phyloP scores from a whole-genome alignment of 2,888 invertebrate genomes.

The Erpobdella octoculata region DNA sequence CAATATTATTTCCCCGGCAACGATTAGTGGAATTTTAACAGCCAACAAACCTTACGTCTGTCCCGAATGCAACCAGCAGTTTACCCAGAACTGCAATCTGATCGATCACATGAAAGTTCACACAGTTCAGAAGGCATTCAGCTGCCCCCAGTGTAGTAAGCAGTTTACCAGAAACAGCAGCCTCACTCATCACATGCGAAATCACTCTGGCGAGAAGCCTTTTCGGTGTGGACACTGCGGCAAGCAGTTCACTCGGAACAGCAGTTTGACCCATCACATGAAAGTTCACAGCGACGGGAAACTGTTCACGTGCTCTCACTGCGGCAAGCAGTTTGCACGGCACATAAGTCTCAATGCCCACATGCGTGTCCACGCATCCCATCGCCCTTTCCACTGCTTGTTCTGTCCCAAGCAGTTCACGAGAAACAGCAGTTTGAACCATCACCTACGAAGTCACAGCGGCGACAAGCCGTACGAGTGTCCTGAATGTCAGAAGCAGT shows the following conservation, averaged over 20 bases:
- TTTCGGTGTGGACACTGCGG: slow-evolving; percentile 25
- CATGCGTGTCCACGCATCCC: slow-evolving; percentile 25
- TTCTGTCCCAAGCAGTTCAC: slow-evolving; percentile 28
- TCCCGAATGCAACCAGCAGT: slow-evolving; percentile 19
- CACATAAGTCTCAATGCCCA: slow-evolving; percentile 35
- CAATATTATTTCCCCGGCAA: not conserved
- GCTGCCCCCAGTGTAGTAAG: slow-evolving; percentile 24
- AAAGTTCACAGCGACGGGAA: slow-evolving; percentile 40
- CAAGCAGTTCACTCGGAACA: slow-evolving; percentile 26
- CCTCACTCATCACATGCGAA: slow-evolving; percentile 26
- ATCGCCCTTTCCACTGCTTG: slow-evolving; percentile 26
- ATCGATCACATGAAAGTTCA: slow-evolving; percentile 24
- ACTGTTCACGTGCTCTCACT: slow-evolving; percentile 39
- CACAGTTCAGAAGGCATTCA: slow-evolving; percentile 25
- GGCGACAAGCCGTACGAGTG: slow-evolving; percentile 30
- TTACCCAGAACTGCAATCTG: slow-evolving; percentile 26
- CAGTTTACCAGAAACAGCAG: slow-evolving; percentile 24
- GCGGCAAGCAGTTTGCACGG: slow-evolving; percentile 41
- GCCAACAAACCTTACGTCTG: slow-evolving; percentile 26
- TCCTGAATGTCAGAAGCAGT: slow-evolving; percentile 24
- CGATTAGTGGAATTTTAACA: slow-evolving; percentile 15
- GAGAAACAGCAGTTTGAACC: slow-evolving; percentile 21
- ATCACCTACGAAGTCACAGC: slow-evolving; percentile 25
- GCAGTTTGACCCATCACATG: slow-evolving; percentile 35
- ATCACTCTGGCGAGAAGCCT: slow-evolving; percentile 23